phyloP scores from a whole-genome alignment of 1,140 invertebrate genomes.

The Solenopsis invicta region DNA sequence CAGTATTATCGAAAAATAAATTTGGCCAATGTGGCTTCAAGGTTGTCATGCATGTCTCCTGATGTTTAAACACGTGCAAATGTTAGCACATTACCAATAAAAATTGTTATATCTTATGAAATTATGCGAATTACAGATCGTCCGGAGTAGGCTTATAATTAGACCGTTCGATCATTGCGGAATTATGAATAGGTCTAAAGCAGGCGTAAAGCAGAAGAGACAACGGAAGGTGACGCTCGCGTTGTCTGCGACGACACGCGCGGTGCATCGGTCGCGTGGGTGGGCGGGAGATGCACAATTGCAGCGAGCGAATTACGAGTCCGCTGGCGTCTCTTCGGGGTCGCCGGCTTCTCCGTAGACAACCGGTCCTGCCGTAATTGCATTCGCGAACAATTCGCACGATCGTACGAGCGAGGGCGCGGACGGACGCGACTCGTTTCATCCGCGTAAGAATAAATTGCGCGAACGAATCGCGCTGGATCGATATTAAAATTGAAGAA shows the following conservation, averaged over 20 bases:
- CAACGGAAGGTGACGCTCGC: neutral
- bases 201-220: neutral
- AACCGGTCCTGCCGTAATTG: slow-evolving; percentile 41
- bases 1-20: neutral
- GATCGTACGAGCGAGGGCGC: neutral
- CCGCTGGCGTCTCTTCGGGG: slow-evolving; percentile 43
- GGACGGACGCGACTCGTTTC: neutral
- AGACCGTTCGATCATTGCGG: neutral
- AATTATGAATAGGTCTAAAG: neutral
- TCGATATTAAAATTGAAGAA: neutral
- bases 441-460: neutral
- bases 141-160: no score
- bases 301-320: slow-evolving; percentile 54
- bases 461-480: neutral
- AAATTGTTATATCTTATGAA: neutral
- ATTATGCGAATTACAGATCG: no score
- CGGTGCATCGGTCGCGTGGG: slow-evolving; percentile 41
- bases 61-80: neutral
- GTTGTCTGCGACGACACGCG: neutral
- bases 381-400: slow-evolving; percentile 45
- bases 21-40: neutral
- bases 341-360: slow-evolving; percentile 36
- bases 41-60: neutral
- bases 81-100: neutral
- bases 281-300: slow-evolving; percentile 51